Conservation (phyloP, 2,797 vertebrate genomes). For the Poecilia velifera region DNA sequence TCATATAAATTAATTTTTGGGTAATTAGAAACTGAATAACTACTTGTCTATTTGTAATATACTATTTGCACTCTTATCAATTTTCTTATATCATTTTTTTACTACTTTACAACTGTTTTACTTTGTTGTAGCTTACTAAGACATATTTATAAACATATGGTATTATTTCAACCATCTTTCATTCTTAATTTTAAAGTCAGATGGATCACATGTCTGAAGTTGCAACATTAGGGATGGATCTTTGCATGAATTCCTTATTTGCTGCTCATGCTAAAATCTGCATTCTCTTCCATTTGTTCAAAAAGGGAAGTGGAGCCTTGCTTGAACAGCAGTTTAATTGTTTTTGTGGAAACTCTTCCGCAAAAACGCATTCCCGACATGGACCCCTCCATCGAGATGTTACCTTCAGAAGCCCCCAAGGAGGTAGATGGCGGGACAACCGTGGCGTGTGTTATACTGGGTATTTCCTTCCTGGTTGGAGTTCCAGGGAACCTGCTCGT, state of each 20-base stretch:
- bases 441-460: constrained; percentile 72
- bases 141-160: neutral
- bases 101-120: neutral
- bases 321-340: constrained; percentile 20
- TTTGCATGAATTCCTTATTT: neutral
- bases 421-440: neutral
- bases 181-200: neutral
- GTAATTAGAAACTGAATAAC: neutral
- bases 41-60: neutral
- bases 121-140: neutral
- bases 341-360: neutral
- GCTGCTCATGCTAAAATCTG: neutral
- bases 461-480: constrained; percentile 80
- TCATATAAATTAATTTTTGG: neutral
- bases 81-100: neutral
- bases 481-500: constrained; percentile 83
- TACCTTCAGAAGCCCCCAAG: neutral
- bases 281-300: constrained; percentile 1
- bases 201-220: neutral
- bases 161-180: neutral
- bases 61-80: neutral
- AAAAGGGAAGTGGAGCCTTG: constrained; percentile 34
- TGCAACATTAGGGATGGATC: neutral
- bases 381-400: neutral
- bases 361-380: constrained; percentile 4